Base-by-base conservation (phyloP, 2,888 invertebrate genomes). In the Mythimna ferrago region DNA sequence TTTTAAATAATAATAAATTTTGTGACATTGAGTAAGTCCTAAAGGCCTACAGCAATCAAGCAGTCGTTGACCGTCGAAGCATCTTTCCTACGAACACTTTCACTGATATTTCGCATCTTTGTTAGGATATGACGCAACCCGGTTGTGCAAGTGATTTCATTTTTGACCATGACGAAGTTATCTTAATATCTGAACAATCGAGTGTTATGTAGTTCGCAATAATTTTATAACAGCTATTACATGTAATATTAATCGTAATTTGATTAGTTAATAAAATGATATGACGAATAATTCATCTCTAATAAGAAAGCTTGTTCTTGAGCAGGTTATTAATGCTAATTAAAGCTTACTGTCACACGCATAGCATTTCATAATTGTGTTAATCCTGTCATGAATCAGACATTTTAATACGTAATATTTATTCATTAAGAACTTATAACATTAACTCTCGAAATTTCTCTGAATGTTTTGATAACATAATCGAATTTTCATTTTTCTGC, bases 21-120 rank as follows among this genome's bases (percentile, higher is more conserved):
- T 61, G 54, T 75, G 56, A 67, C 48, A 66, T 64, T 61, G 26
- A 61, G 66, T 66, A 68, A 66, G 65, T 62, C 44, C 60, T 51
- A 64, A 63, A 63, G 26, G 51, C 71, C 58, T 64, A 53, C 35
- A 57, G 67, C 74, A 65, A 77, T 73, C 7, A 75, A 61, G 54
- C 73, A 78, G 86, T 88, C 90, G 82, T 86, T 88, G 90, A 91
- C 91, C 92, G 90, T 84, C 85, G 83, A 87, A 90, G 88, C 87
- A 85, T 83, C 82, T 86, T 89, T 87, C 83, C 85, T 88, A 84
- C 76, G 66, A 87, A 70, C 91, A 94, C 95, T 95, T 95, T 95
- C 94, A 94, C 95, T 94, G 87, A 89, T 89, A 91, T 90, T 92
- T 92, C 89, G 89, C 90, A 89, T 89, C 88, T 91, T 89, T 88